Evolutionary conservation across 2,113 vertebrate genomes (phyloP), one percentile per base, ranked within the genome.

Genomic region (Pluvialis apricaria): DNA sequence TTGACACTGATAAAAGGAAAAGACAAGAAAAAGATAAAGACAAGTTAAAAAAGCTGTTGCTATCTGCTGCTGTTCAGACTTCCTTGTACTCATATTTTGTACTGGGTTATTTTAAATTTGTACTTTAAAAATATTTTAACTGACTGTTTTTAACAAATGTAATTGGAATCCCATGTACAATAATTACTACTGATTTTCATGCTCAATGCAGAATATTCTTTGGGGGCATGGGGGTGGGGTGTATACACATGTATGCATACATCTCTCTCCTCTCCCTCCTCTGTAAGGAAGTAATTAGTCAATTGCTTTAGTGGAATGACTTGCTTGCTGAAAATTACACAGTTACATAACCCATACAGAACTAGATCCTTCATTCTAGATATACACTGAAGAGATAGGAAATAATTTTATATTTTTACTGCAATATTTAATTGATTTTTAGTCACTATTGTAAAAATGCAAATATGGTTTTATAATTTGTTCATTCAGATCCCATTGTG

Each of bases 141-240:
- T n/a, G 68, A 5, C 38, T 83, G 0, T 49, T 92, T 91, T 90
- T 60, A 70, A 89, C 10, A 69, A 32, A 82, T n/a, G 21, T 36
- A 19, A 44, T 40, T 69, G 40, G 24, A 95, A 82, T 84, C 29
- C 13, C 11, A 4, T 49, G 11, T 86, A n/a, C 18, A 79, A 15
- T 60, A 70, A 73, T 75, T 86, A 9, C 25, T 68, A n/a, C 16
- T 0, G 7, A 49, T 93, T 90, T 91, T 83, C n/a, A 44, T 45
- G 65, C 42, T 20, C 88, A 86, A 81, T 86, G n/a, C 13, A 86
- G 65, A 91, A 32, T 83, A 44, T 92, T 78, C 28, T 18, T 68
- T 0, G 1, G 10, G 6, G 11, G 2, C 2, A 13, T 2, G 7
- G 14, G 3, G 1, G 21, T 8, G 22, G 34, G 29, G 31, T 52